Evolutionary conservation across 2,888 invertebrate species (phyloP).

Genomic region (Scaeva pyrastri): DNA sequence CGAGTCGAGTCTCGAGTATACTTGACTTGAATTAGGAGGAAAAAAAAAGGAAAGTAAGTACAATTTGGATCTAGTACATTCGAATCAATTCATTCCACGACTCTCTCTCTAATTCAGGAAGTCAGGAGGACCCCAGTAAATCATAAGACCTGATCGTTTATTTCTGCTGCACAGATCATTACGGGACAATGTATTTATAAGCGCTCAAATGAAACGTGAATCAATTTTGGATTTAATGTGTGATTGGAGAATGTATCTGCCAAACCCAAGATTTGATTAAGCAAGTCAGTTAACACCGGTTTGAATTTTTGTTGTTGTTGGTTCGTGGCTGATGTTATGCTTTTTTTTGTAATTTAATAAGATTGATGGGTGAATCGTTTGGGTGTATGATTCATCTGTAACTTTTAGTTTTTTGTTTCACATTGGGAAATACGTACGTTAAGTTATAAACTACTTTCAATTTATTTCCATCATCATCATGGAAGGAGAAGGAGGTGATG

Average conservation of each 20-base stretch:
- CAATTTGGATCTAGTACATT: background rate
- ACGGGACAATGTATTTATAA: slow-evolving; percentile 12
- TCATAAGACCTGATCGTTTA: background rate
- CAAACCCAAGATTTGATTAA: slow-evolving; percentile 49
- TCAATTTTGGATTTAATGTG: background rate
- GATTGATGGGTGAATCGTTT: slow-evolving; percentile 22
- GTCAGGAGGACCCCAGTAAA: background rate
- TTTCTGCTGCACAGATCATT: background rate
- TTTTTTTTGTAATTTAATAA: background rate
- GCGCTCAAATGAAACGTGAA: slow-evolving; percentile 17
- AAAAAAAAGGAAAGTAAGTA: slow-evolving; percentile 30
- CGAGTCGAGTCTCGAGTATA: too few relatives aligned
- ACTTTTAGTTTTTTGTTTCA: background rate
- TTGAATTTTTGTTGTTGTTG: background rate
- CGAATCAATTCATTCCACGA: background rate
- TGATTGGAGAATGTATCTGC: slow-evolving; percentile 36
- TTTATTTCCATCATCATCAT: slow-evolving; percentile 8
- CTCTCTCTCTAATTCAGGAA: slow-evolving; percentile 18
- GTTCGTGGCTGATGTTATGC: slow-evolving; percentile 1
- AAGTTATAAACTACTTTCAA: slow-evolving; percentile 1
- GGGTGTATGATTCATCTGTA: slow-evolving; percentile 13
- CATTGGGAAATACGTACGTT: slow-evolving; percentile 11
- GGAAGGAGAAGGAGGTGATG: background rate
- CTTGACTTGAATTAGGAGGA: background rate
- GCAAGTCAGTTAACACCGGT: slow-evolving; percentile 51